A percentile compares a stretch with the other conserved stretches of the same genome.
Conservation (phyloP, 2,113 vertebrate genomes). For the Cottus gobio region DNA sequence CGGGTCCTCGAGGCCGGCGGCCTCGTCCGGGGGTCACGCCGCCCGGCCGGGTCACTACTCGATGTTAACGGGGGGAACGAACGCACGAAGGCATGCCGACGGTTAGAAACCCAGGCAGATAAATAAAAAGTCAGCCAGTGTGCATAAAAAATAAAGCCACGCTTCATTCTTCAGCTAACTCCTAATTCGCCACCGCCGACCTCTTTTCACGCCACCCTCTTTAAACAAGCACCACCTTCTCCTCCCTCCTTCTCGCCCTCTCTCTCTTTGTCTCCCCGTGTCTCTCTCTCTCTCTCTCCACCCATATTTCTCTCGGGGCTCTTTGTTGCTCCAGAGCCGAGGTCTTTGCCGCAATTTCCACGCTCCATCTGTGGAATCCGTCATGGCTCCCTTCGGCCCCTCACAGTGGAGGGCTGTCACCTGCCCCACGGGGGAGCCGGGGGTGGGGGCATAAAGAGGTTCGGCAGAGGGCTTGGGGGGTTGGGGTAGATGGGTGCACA, state of each 20-base stretch:
- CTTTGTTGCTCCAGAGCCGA: conserved; percentile 94
- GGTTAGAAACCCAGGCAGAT: background rate
- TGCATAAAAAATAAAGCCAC: background rate
- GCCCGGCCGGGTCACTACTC: too few relatives aligned
- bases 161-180: conserved; percentile 6
- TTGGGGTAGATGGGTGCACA: conserved; percentile 81
- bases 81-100: too few relatives aligned
- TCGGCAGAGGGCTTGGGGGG: conserved; percentile 87
- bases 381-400: conserved; percentile 91
- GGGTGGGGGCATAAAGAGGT: conserved; percentile 75
- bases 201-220: conserved; percentile 37
- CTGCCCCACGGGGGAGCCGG: conserved; percentile 92
- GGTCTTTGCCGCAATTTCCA: conserved; percentile 97
- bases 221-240: conserved; percentile 73
- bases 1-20: too few relatives aligned
- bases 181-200: background rate
- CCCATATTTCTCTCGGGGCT: conserved; percentile 82
- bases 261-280: conserved; percentile 81
- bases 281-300: conserved; percentile 86
- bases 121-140: background rate
- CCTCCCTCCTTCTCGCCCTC: conserved; percentile 69
- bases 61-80: background rate
- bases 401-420: conserved; percentile 93
- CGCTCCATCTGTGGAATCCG: conserved; percentile 99
- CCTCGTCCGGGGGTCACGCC: too few relatives aligned